A percentile compares a stretch with the other conserved stretches of the same genome.
These are phyloP conservation scores for Bathynomus jamesi DNA, from an alignment of 1,140 invertebrate genomes.

Conservation along the genomic window DNA sequence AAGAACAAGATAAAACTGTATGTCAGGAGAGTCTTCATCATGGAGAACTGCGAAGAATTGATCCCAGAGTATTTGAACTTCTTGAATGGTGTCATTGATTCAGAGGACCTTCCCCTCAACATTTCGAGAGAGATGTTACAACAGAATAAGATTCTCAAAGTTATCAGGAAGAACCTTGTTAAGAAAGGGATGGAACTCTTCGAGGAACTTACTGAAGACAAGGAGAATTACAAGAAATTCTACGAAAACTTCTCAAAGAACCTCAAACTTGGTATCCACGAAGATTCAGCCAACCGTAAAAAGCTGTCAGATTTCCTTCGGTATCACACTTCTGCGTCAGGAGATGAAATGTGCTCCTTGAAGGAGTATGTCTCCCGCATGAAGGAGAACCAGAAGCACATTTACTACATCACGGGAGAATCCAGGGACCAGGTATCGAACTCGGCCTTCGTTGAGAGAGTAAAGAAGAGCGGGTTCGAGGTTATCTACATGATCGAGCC, in stretches of 20 bases:
- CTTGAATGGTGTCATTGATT: constrained; percentile 94
- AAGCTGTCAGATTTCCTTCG: constrained; percentile 87
- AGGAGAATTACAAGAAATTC: constrained; percentile 97
- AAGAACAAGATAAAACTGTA: constrained; percentile 95
- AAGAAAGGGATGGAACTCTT: constrained; percentile 97
- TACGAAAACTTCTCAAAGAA: constrained; percentile 98
- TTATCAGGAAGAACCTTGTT: constrained; percentile 94
- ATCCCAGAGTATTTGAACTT: constrained; percentile 98
- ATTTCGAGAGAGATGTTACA: constrained; percentile 98
- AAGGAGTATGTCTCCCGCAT: constrained; percentile 96
- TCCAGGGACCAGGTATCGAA: constrained; percentile 90
- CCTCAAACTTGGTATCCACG: constrained; percentile 94
- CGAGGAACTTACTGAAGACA: constrained; percentile 90
- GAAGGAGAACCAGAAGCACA: constrained; percentile 96
- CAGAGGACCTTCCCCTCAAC: constrained; percentile 94
- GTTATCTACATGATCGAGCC: constrained; percentile 98
- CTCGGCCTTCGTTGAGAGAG: constrained; percentile 93
- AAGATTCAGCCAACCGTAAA: constrained; percentile 88
- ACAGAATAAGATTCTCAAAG: constrained; percentile 97
- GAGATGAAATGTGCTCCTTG: constrained; percentile 84
- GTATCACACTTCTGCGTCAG: constrained; percentile 87
- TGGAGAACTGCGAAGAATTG: constrained; percentile 98
- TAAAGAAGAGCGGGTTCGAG: constrained; percentile 95
- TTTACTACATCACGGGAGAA: constrained; percentile 98
- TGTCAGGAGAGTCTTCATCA: constrained; percentile 68